phyloP scores from a whole-genome alignment of 64 coral and sea anemone genomes.

The Exaiptasia diaphana region DNA sequence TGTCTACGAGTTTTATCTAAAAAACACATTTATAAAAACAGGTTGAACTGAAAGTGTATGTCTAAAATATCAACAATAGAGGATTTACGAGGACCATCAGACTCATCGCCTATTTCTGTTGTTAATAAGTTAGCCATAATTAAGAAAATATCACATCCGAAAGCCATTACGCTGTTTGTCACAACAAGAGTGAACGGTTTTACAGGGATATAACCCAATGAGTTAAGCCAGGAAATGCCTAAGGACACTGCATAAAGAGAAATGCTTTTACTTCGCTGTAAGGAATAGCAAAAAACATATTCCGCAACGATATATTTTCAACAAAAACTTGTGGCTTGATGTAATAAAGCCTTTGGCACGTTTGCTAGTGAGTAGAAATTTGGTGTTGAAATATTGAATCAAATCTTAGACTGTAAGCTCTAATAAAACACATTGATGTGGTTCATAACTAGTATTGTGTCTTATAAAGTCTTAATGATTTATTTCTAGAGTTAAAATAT shows the following conservation, averaged over 20 bases:
- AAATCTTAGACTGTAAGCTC: too few relatives aligned
- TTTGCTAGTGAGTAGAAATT: background rate
- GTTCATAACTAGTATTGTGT: too few relatives aligned
- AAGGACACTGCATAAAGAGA: background rate
- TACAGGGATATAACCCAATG: background rate
- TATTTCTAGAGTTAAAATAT: background rate
- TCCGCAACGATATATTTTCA: background rate
- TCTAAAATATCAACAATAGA: too few relatives aligned
- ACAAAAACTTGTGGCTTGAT: background rate
- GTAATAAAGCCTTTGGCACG: background rate
- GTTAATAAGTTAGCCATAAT: background rate
- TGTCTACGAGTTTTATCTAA: too few relatives aligned
- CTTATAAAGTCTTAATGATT: too few relatives aligned
- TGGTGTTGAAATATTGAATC: background rate
- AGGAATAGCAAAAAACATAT: background rate
- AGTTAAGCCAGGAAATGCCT: background rate
- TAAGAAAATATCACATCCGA: background rate
- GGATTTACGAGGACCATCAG: too few relatives aligned
- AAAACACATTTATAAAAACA: too few relatives aligned
- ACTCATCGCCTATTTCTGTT: background rate
- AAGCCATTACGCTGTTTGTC: background rate
- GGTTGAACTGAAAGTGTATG: too few relatives aligned
- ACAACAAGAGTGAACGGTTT: background rate
- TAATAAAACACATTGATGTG: too few relatives aligned
- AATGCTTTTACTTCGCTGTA: background rate